Base-by-base conservation (phyloP, 2,113 vertebrate species). In the Mesoclemmys tuberculata region DNA sequence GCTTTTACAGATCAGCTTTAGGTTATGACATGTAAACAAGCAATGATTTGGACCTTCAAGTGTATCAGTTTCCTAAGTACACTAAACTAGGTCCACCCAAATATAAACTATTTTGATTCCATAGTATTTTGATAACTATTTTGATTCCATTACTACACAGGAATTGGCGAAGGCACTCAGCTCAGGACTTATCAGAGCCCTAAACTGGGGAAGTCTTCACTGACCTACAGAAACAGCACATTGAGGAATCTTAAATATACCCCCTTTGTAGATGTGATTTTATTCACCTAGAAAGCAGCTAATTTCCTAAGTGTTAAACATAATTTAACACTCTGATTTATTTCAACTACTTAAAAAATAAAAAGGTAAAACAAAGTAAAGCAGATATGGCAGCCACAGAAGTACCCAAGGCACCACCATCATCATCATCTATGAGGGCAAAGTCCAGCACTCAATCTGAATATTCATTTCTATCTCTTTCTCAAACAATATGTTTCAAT, bases 21-120 rank as follows among this genome's bases (percentile, higher is more conserved):
- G 81, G 82, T 87, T 46, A 68, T 0, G 0, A 29, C 2, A 1
- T 31, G 5, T 89, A 79, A 94, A 74, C 74, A 90, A n/a, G 80
- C 38, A 56, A 0, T 0, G n/a, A 52, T 2, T 3, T 3, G 24
- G 11, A 24, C 51, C 26, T 48, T 77, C 49, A 38, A 68, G 35
- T n/a, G 3, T 18, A 5, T 54, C 49, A 2, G 1, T 22, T 89
- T 75, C 56, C 61, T 10, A 22, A 77, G 64, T 26, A 8, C 2
- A 24, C 61, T 1, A 1, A 4, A 54, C 29, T 78, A 55, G 3
- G 85, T 95, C 86, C 77, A 22, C 35, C 10, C 21, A 83, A 51
- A 89, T 82, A 55, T 26, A 71, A 85, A 71, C 71, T 54, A 22
- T 22, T 93, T 31, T 51, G 2, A 89, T 85, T 89, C 77, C 27